A percentile compares a stretch with the other conserved stretches of the same genome.
Evolutionary conservation across 1,140 invertebrate genomes (phyloP).

Genomic region (Tribolium madens): DNA sequence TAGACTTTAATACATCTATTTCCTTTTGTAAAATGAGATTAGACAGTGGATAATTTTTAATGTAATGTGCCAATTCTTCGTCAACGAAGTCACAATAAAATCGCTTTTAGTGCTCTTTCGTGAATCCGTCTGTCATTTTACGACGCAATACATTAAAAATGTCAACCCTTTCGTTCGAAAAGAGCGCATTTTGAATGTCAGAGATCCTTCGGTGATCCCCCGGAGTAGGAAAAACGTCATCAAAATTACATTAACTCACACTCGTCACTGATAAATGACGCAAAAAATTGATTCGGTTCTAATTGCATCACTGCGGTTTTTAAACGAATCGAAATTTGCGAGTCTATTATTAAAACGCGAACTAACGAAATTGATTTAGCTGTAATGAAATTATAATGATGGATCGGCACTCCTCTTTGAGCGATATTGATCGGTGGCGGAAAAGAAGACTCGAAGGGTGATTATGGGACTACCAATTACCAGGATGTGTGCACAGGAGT

Average conservation of each 20-base stretch:
- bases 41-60: conserved; percentile 1
- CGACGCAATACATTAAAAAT: conserved; percentile 27
- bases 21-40: not conserved
- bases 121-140: conserved; percentile 35
- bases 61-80: conserved; percentile 11
- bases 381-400: conserved; percentile 36
- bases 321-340: not conserved
- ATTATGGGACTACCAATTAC: conserved; percentile 21
- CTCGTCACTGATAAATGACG: conserved; percentile 45
- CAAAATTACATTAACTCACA: conserved; percentile 45
- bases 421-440: conserved; percentile 11
- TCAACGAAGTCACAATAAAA: conserved; percentile 13
- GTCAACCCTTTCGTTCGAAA: not conserved
- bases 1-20: not conserved
- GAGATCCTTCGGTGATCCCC: not conserved
- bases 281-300: conserved; percentile 9
- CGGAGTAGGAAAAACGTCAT: conserved; percentile 20
- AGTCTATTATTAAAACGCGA: conserved; percentile 34
- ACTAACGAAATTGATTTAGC: conserved; percentile 24
- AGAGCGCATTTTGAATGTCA: conserved; percentile 20
- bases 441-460: not conserved
- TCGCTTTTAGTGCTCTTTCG: conserved; percentile 15
- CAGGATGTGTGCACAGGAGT: not conserved
- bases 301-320: not conserved
- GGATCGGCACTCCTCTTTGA: conserved; percentile 19